These are phyloP conservation scores for Apis laboriosa DNA, from an alignment of 1,140 invertebrate species.

Conservation along the genomic window DNA sequence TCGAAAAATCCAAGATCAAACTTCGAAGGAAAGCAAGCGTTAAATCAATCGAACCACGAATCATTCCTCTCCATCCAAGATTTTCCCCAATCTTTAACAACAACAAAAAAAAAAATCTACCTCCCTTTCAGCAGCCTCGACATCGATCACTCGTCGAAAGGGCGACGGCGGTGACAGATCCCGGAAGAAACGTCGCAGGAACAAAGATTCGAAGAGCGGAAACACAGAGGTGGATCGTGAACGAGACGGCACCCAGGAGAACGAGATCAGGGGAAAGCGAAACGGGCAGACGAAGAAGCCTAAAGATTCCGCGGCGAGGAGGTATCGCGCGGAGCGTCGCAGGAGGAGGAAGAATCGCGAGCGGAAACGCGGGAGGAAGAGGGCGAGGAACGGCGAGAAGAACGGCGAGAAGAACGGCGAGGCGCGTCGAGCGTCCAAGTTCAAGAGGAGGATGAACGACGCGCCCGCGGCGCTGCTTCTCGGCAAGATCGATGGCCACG, in stretches of 20 bases:
- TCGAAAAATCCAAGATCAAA: no score
- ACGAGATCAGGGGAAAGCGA: slow-evolving; percentile 47
- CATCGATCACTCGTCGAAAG: slow-evolving; percentile 18
- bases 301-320: slow-evolving; percentile 54
- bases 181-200: slow-evolving; percentile 64
- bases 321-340: slow-evolving; percentile 65
- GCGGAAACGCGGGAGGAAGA: slow-evolving; percentile 53
- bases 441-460: slow-evolving; percentile 53
- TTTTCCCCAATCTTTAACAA: background rate
- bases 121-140: slow-evolving; percentile 5
- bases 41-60: no score
- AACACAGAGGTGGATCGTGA: background rate
- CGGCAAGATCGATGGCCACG: background rate
- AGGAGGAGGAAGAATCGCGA: slow-evolving; percentile 64
- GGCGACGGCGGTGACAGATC: slow-evolving; percentile 22
- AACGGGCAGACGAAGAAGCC: slow-evolving; percentile 50
- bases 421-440: slow-evolving; percentile 37
- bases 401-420: slow-evolving; percentile 24
- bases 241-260: slow-evolving; percentile 22
- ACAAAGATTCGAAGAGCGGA: slow-evolving; percentile 40
- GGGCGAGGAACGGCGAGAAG: slow-evolving; percentile 28
- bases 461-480: background rate
- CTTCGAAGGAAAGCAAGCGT: no score
- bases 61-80: no score
- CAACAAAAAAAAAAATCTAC: no score